Evolutionary conservation across 2,797 vertebrate genomes (phyloP).

Genomic region (Clamator glandarius): DNA sequence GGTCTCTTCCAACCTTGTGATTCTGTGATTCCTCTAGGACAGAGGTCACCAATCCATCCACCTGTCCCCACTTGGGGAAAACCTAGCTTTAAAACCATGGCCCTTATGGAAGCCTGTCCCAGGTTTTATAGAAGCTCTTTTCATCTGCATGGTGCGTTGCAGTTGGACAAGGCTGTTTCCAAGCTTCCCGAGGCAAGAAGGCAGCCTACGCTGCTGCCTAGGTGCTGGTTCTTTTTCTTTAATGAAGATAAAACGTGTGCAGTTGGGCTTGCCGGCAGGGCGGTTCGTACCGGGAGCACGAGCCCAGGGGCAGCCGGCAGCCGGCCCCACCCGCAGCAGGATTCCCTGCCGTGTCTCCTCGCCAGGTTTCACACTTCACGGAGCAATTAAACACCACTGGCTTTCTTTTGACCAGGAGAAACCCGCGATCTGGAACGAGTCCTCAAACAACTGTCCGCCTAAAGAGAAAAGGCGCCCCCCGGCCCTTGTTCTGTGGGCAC

Average conservation of each 20-base stretch:
- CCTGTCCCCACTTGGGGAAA: background rate
- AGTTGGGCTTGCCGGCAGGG: no score
- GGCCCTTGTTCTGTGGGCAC: rapidly evolving
- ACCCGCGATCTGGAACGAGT: background rate
- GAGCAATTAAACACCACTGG: background rate
- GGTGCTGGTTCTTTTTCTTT: background rate
- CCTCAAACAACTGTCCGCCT: rapidly evolving
- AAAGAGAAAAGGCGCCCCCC: rapidly evolving
- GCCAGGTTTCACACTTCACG: rapidly evolving
- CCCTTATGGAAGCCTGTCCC: background rate
- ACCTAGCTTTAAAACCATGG: background rate
- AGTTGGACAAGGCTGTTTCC: background rate
- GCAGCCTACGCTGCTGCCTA: background rate
- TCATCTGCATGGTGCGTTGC: rapidly evolving
- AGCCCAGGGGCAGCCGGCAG: no score
- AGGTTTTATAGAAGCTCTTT: background rate
- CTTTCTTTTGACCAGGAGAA: background rate
- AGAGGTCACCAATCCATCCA: background rate
- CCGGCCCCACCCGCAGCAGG: background rate
- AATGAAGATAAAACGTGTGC: rapidly evolving
- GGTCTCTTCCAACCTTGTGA: no score
- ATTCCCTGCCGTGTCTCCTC: background rate
- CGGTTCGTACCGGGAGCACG: rapidly evolving
- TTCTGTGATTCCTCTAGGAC: no score
- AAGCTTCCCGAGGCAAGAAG: background rate